A percentile compares a stretch with the other conserved stretches of the same genome.
phyloP scores from a whole-genome alignment of 2,797 vertebrate species.

The Caiman crocodilus region DNA sequence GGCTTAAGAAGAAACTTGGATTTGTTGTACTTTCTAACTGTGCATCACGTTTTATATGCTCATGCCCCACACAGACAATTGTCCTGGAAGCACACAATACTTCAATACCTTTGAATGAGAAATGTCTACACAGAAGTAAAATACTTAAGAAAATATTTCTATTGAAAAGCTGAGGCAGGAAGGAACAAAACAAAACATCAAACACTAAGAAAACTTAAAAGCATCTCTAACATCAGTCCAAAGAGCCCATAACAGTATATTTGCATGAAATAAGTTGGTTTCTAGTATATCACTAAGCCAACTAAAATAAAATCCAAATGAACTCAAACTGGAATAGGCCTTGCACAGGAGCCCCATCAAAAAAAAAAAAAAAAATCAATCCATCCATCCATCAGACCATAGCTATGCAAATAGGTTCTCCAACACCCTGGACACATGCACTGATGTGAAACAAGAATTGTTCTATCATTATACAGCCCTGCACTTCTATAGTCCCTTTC shows the following conservation, averaged over 20 bases:
- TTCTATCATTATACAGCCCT: neutral
- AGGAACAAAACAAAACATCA: neutral
- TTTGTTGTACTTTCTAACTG: neutral
- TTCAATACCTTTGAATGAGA: fast-evolving
- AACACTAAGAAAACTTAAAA: neutral
- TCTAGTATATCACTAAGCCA: fast-evolving
- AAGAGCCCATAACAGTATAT: neutral
- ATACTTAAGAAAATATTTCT: neutral
- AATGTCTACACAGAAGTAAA: neutral
- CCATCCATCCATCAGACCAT: neutral
- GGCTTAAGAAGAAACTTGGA: neutral
- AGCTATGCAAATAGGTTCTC: neutral
- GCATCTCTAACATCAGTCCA: neutral
- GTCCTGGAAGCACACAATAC: neutral
- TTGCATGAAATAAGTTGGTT: neutral
- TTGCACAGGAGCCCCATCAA: no score
- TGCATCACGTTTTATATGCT: fast-evolving
- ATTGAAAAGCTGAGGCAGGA: neutral
- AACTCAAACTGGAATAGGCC: neutral
- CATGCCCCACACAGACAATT: neutral
- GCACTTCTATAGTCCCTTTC: neutral
- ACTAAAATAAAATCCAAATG: neutral
- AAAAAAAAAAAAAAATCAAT: neutral
- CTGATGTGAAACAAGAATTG: neutral
- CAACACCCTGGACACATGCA: neutral